These are phyloP conservation scores for Heliocidaris tuberculata DNA, from an alignment of 35 echinoderm and acorn worm genomes.

Conservation along the genomic window DNA sequence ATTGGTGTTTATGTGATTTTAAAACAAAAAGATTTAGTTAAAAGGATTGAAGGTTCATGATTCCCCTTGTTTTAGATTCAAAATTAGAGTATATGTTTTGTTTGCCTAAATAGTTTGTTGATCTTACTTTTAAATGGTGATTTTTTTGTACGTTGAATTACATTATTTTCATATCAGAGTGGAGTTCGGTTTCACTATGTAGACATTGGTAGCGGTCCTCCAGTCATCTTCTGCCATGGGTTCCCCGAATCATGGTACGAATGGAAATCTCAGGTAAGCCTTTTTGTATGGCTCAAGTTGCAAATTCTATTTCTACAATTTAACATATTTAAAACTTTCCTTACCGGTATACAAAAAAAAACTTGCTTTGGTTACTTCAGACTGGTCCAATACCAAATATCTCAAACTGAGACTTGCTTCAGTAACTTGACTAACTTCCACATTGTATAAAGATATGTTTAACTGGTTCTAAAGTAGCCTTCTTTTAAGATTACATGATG, in stretches of 20 bases:
- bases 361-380: too few relatives aligned
- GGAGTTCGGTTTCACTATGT: constrained; percentile 75
- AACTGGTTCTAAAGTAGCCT: too few relatives aligned
- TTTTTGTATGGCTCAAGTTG: not conserved
- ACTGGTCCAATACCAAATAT: too few relatives aligned
- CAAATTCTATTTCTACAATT: not conserved
- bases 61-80: not conserved
- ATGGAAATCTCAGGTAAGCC: constrained; percentile 86
- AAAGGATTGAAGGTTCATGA: not conserved
- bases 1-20: too few relatives aligned
- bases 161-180: constrained; percentile 41
- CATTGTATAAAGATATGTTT: too few relatives aligned
- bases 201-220: constrained; percentile 80
- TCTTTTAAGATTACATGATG: too few relatives aligned
- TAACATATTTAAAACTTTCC: not conserved
- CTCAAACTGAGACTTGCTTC: too few relatives aligned
- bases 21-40: too few relatives aligned
- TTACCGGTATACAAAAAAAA: too few relatives aligned
- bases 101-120: not conserved
- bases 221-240: constrained; percentile 86
- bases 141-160: too few relatives aligned
- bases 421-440: too few relatives aligned
- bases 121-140: too few relatives aligned
- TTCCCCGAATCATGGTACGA: constrained; percentile 94
- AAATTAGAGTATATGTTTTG: not conserved